These are phyloP conservation scores for Brassicogethes aeneus DNA, from an alignment of 2,888 invertebrate genomes.

Conservation along the genomic window DNA sequence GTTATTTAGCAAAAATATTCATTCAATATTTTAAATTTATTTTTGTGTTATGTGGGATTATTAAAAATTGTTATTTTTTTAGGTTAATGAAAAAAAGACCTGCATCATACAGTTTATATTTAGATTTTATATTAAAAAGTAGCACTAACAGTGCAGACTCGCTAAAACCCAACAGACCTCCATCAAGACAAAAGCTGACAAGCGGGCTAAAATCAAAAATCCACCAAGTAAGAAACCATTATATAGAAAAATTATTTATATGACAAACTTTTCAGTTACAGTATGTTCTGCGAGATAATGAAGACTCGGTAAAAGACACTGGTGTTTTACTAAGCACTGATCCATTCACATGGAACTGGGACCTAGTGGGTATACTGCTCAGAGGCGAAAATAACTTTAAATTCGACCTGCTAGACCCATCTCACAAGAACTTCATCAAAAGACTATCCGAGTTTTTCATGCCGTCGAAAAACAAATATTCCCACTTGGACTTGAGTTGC, in stretches of 20 bases:
- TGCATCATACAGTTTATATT: constrained; percentile 72
- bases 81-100: constrained; percentile 69
- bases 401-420: constrained; percentile 51
- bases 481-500: constrained; percentile 64
- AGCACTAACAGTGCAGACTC: constrained; percentile 32
- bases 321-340: constrained; percentile 74
- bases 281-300: constrained; percentile 34
- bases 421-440: constrained; percentile 58
- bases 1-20: no score
- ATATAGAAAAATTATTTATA: not conserved
- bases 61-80: no score
- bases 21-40: no score
- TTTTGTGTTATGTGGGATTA: no score
- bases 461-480: constrained; percentile 81
- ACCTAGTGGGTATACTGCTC: constrained; percentile 72
- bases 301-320: constrained; percentile 68
- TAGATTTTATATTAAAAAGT: constrained; percentile 64
- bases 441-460: constrained; percentile 77
- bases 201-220: constrained; percentile 31
- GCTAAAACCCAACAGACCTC: constrained; percentile 25
- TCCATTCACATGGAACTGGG: constrained; percentile 87
- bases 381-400: constrained; percentile 29
- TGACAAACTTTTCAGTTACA: constrained; percentile 13
- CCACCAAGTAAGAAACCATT: constrained; percentile 28
- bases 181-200: constrained; percentile 20